Evolutionary conservation across 1,140 invertebrate species (phyloP).

Genomic region (Hyposmocoma kahamanoa): DNA sequence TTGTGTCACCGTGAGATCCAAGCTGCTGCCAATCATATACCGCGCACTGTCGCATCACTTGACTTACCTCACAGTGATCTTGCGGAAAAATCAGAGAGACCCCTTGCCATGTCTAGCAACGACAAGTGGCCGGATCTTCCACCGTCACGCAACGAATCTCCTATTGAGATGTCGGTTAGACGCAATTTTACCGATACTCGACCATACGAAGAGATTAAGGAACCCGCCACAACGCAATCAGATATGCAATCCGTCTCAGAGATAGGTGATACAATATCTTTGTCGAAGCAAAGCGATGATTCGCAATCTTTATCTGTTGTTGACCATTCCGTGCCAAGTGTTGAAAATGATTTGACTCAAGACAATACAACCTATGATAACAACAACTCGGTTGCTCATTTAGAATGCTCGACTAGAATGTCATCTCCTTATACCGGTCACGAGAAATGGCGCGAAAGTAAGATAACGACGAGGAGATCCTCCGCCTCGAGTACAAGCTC

Average conservation of each 20-base stretch:
- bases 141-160: conserved; percentile 24
- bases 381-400: conserved; percentile 66
- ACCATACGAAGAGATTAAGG: conserved; percentile 47
- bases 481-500: conserved; percentile 80
- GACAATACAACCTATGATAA: conserved; percentile 62
- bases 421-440: conserved; percentile 80
- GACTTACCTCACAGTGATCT: conserved; percentile 12
- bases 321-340: conserved; percentile 47
- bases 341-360: conserved; percentile 48
- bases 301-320: conserved; percentile 58
- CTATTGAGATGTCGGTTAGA: conserved; percentile 27
- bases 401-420: conserved; percentile 75
- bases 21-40: conserved; percentile 15
- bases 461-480: conserved; percentile 80
- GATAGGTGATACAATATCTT: conserved; percentile 47
- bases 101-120: conserved; percentile 29
- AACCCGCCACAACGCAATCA: conserved; percentile 34
- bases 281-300: conserved; percentile 64
- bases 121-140: conserved; percentile 41
- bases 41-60: conserved; percentile 4
- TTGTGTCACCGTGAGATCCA: not conserved
- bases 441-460: conserved; percentile 83
- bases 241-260: conserved; percentile 50
- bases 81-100: conserved; percentile 20
- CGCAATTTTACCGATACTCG: conserved; percentile 35